Conservation (phyloP, 2,113 vertebrate species). For the Diadophis punctatus region DNA sequence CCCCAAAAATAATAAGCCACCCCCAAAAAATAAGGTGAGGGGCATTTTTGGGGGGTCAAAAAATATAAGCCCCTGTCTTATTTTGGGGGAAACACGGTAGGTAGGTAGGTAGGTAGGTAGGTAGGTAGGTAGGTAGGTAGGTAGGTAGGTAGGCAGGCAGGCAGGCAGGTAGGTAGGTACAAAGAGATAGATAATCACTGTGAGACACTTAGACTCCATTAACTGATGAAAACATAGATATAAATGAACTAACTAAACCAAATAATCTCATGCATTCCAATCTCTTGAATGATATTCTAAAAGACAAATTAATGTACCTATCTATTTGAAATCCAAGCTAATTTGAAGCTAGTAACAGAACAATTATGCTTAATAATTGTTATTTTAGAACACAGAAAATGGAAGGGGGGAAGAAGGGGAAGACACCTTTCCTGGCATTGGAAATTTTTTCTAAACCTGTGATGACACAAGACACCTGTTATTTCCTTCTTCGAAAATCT, state of each 20-base stretch:
- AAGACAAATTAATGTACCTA: neutral
- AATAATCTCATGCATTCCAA: neutral
- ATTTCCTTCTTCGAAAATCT: conserved; percentile 33
- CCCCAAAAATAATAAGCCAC: too few relatives aligned
- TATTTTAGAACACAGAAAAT: neutral
- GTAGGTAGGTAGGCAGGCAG: too few relatives aligned
- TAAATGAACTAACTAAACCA: neutral
- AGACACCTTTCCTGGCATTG: neutral
- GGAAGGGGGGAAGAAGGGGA: neutral
- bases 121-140: too few relatives aligned
- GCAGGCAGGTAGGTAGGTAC: neutral
- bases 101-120: too few relatives aligned
- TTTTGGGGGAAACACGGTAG: too few relatives aligned
- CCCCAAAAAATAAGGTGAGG: too few relatives aligned
- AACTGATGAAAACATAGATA: neutral
- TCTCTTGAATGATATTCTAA: neutral
- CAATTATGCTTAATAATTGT: neutral
- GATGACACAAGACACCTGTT: conserved; percentile 21
- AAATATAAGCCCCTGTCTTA: too few relatives aligned
- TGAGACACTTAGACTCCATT: neutral
- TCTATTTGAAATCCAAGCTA: neutral
- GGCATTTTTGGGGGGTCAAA: too few relatives aligned
- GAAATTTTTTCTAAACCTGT: neutral
- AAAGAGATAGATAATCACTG: neutral
- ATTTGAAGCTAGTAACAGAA: conserved; percentile 14